A percentile compares a stretch with the other conserved stretches of the same genome.
Evolutionary conservation across 1,140 invertebrate genomes (phyloP).

Genomic region (Olivierus martensii): DNA sequence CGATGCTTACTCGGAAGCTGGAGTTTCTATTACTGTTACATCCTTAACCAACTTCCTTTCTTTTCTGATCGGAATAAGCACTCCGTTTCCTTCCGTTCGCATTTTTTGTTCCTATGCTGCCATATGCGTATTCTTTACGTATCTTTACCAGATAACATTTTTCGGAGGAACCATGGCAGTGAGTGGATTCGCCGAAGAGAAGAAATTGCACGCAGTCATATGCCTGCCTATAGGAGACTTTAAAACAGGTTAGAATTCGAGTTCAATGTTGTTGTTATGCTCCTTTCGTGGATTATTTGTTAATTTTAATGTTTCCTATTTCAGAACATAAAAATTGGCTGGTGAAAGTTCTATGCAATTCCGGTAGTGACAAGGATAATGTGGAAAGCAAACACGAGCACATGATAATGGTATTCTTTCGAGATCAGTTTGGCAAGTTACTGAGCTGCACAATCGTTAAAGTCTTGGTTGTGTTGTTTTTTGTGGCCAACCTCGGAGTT

Average conservation of each 20-base stretch:
- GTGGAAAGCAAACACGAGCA: conserved; percentile 73
- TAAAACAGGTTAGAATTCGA: no score
- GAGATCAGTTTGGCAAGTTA: conserved; percentile 57
- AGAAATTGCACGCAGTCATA: conserved; percentile 54
- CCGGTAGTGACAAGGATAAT: conserved; percentile 38
- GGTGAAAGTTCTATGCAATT: no score
- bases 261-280: no score
- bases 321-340: no score
- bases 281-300: no score
- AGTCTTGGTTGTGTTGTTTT: conserved; percentile 55
- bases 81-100: conserved; percentile 81
- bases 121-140: conserved; percentile 79
- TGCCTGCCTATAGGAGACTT: no score
- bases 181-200: conserved; percentile 69
- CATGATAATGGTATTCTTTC: conserved; percentile 71
- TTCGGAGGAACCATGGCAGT: conserved; percentile 81
- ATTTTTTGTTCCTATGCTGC: conserved; percentile 95
- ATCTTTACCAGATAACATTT: conserved; percentile 87
- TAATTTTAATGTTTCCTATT: no score
- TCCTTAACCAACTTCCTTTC: conserved; percentile 92
- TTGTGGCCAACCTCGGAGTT: conserved; percentile 61
- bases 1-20: conserved; percentile 77
- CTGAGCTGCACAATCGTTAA: conserved; percentile 64
- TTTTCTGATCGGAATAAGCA: conserved; percentile 88
- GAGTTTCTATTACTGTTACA: conserved; percentile 94